Percentiles rank a stretch among this genome's conserved stretches.
phyloP scores from a whole-genome alignment of 23 tunicate species.

The Halocynthia aurantium region DNA sequence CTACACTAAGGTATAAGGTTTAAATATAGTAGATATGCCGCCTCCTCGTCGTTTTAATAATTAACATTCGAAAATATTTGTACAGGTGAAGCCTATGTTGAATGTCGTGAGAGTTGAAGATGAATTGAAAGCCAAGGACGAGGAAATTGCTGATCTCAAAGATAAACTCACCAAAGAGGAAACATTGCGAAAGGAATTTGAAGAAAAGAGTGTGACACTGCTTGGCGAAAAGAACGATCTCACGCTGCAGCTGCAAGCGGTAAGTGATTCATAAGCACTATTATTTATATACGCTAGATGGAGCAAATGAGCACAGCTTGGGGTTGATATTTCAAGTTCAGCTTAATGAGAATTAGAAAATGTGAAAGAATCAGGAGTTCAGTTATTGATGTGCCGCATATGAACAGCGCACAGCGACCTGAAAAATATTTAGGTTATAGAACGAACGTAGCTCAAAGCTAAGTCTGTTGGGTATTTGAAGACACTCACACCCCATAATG shows the following conservation, averaged over 20 bases:
- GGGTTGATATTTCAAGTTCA: no score
- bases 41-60: not conserved
- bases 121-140: slow-evolving; percentile 89
- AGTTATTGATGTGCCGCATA: no score
- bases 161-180: slow-evolving; percentile 81
- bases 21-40: not conserved
- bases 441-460: no score
- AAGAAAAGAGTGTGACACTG: slow-evolving; percentile 78
- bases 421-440: no score
- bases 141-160: slow-evolving; percentile 80
- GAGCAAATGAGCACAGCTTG: not conserved
- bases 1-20: slow-evolving; percentile 66
- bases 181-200: slow-evolving; percentile 76
- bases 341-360: no score
- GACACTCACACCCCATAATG: no score
- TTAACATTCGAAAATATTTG: not conserved
- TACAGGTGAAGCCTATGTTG: slow-evolving; percentile 88
- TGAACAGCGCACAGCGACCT: no score
- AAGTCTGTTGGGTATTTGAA: no score
- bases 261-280: slow-evolving; percentile 17
- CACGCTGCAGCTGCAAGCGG: slow-evolving; percentile 92
- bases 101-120: slow-evolving; percentile 86
- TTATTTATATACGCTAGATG: not conserved
- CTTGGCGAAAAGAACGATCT: slow-evolving; percentile 90
- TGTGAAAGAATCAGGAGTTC: no score